Evolutionary conservation across 2,888 invertebrate genomes (phyloP), one percentile per base, ranked within the genome.

Genomic region (Torymus auratus): DNA sequence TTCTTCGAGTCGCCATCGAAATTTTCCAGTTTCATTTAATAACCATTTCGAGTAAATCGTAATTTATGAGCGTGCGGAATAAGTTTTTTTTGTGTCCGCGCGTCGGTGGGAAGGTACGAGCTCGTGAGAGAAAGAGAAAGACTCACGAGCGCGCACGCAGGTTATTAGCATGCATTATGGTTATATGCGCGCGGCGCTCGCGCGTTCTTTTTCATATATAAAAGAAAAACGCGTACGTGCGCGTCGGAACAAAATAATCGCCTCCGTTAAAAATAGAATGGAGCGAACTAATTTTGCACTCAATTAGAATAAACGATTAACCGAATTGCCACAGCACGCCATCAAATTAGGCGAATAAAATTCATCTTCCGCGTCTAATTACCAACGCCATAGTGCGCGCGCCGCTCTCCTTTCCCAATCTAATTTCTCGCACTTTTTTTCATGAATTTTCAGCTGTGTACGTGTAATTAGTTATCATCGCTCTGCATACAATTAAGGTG

Each of bases 141-240:
- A 41, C 41, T 41, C 41, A 41, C 41, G 41, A n/a, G n/a, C 41
- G 41, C 41, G 62, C 71, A 61, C 72, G 77, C 64, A 53, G 80
- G 60, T 80, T 69, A 78, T 82, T 82, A 82, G 68, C 80, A 82
- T 82, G 80, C 65, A 75, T 82, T 80, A 82, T 73, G 74, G 56
- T 68, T 78, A 73, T 80, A 61, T 20, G 68, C 52, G 68, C 52
- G 74, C 75, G 58, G 41, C 5, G 41, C 41, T 41, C 41, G 41
- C 41, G 41, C 41, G 41, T 41, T 41, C 68, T 74, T 82, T 68
- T 20, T 20, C 20, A 20, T 52, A 76, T 68, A 76, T 69, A 72
- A 78, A 77, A 76, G 75, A 82, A 56, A 62, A n/a, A n/a, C n/a
- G n/a, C 11, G 28, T 58, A 50, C n/a, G 60, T 58, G 70, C n/a